A percentile compares a stretch with the other conserved stretches of the same genome.
These are phyloP conservation scores for Chrysodeixis includens DNA, from an alignment of 2,888 invertebrate species.

Conservation along the genomic window DNA sequence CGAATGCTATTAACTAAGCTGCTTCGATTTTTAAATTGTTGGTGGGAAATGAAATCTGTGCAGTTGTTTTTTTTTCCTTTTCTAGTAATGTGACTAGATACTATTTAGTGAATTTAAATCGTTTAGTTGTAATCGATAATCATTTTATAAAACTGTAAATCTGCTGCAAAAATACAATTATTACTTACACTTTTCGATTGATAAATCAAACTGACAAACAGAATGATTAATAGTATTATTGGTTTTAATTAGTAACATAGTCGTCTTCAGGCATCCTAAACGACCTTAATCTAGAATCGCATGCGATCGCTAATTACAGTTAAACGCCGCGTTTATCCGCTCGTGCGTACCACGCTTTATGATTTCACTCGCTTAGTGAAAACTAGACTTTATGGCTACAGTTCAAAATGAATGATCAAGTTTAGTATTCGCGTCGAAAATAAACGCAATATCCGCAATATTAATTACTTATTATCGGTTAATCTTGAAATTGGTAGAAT, in stretches of 20 bases:
- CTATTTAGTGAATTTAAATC: neutral
- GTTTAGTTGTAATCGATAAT: neutral
- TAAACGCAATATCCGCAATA: too few species aligned
- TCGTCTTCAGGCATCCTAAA: constrained; percentile 10
- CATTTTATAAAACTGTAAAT: neutral
- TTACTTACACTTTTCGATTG: neutral
- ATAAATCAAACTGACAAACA: too few species aligned
- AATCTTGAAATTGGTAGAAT: too few species aligned
- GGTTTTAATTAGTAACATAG: constrained; percentile 37
- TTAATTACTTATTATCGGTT: too few species aligned
- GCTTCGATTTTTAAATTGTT: neutral
- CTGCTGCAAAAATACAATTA: too few species aligned
- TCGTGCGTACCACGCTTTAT: constrained; percentile 63
- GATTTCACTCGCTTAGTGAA: constrained; percentile 71
- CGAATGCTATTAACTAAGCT: neutral
- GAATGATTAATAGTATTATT: neutral
- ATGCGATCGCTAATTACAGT: constrained; percentile 47
- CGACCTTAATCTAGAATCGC: constrained; percentile 40
- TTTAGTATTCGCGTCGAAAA: neutral
- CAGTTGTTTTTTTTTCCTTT: neutral
- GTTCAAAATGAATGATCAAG: neutral
- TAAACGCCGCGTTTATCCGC: constrained; percentile 38
- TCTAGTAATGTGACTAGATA: too few species aligned
- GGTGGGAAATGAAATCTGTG: neutral
- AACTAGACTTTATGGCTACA: constrained; percentile 47